These are phyloP conservation scores for Lasioglossum leucozonium DNA, from an alignment of 2,888 invertebrate genomes.

Conservation along the genomic window DNA sequence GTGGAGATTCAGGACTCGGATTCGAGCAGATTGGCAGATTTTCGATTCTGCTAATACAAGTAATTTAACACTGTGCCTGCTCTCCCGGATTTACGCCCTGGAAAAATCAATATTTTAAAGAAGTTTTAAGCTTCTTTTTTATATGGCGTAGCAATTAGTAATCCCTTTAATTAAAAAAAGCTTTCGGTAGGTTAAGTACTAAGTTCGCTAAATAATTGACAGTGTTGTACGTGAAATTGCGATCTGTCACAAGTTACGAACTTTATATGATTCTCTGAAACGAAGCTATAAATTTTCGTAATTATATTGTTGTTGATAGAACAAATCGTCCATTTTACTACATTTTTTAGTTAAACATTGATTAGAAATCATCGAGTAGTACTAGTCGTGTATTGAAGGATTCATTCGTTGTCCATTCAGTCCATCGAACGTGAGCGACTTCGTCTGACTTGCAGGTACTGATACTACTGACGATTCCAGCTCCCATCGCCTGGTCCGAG, in stretches of 20 bases:
- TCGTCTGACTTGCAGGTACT: background rate
- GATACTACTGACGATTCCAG: background rate
- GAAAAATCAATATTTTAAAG: background rate
- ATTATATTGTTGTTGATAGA: background rate
- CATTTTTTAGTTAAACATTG: background rate
- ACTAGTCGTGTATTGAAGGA: background rate
- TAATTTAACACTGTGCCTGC: background rate
- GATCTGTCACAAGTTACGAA: background rate
- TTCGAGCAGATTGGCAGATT: background rate
- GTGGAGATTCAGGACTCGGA: background rate
- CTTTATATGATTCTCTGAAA: background rate
- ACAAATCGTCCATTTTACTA: too few relatives aligned
- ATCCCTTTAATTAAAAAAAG: background rate
- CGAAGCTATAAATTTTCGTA: background rate
- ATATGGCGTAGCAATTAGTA: background rate
- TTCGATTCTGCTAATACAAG: background rate
- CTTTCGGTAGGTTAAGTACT: background rate
- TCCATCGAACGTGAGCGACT: background rate
- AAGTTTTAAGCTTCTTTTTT: background rate
- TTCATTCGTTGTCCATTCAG: background rate
- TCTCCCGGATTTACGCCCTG: background rate
- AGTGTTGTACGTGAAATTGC: background rate
- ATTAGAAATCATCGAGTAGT: background rate
- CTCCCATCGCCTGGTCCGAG: too few relatives aligned
- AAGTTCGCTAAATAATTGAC: background rate